Percentiles rank a stretch among this genome's conserved stretches.
Conservation (phyloP, 2,113 vertebrate genomes). For the Accipiter virgatus region DNA sequence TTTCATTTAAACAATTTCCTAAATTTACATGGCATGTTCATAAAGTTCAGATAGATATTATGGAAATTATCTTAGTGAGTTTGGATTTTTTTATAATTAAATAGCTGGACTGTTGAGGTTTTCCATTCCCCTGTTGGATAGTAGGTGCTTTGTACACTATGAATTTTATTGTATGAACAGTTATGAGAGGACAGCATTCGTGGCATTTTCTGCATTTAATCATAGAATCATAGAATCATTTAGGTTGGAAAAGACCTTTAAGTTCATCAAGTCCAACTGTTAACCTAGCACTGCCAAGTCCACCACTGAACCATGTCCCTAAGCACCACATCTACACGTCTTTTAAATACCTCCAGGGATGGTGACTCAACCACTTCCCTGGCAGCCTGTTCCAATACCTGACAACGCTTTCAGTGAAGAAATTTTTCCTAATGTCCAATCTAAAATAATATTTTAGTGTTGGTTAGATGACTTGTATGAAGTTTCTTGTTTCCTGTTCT, state of each 20-base stretch:
- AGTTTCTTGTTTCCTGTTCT: neutral
- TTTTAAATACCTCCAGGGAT: neutral
- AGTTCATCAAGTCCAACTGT: neutral
- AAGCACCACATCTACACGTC: fast-evolving
- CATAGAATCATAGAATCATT: neutral
- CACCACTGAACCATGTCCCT: neutral
- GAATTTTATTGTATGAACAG: neutral
- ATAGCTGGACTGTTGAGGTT: neutral
- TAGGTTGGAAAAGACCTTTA: neutral
- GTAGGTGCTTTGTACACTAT: neutral
- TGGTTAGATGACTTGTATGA: neutral
- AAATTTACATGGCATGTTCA: neutral
- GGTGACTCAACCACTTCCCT: neutral
- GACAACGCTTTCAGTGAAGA: neutral
- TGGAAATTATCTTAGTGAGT: neutral
- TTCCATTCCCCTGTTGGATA: neutral
- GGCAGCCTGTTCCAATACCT: neutral
- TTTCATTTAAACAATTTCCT: neutral
- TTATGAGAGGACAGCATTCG: neutral
- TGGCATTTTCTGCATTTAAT: neutral
- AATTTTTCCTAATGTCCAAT: neutral
- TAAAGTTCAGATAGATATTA: neutral
- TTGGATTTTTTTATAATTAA: neutral
- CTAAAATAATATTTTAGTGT: neutral
- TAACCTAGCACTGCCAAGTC: neutral